Evolutionary conservation across 2,797 vertebrate species (phyloP).

Genomic region (Nasua narica): DNA sequence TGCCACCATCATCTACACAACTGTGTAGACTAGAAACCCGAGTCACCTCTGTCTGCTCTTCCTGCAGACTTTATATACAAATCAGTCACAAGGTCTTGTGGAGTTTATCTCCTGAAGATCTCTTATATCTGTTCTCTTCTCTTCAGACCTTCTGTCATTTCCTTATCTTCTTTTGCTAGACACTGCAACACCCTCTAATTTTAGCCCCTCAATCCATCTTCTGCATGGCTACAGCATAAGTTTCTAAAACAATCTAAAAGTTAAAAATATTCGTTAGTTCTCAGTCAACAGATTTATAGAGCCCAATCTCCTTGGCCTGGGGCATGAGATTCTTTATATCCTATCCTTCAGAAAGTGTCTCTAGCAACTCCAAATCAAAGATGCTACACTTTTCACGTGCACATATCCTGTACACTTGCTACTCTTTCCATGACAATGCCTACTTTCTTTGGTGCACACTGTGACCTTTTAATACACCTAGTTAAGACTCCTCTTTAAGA

Average conservation of each 20-base stretch:
- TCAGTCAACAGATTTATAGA: not conserved
- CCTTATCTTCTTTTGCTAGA: slow-evolving; percentile 4
- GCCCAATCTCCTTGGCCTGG: not conserved
- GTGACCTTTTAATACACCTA: not conserved
- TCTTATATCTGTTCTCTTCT: slow-evolving; percentile 32
- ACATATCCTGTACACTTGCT: not conserved
- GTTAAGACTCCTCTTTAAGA: slow-evolving; percentile 20
- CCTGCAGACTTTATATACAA: not conserved
- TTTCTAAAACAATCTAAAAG: slow-evolving; percentile 56
- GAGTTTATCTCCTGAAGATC: not conserved
- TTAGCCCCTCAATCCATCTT: slow-evolving; percentile 38
- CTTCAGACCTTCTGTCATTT: not conserved
- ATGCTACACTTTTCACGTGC: not conserved
- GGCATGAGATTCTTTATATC: not conserved
- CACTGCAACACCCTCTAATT: slow-evolving; percentile 18
- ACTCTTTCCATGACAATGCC: not conserved
- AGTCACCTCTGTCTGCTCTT: not conserved
- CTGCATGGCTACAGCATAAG: not conserved
- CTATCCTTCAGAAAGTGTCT: not conserved
- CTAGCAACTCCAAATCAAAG: not conserved
- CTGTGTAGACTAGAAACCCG: not conserved
- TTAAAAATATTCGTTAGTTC: slow-evolving; percentile 53
- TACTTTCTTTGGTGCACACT: not conserved
- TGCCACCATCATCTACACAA: not conserved
- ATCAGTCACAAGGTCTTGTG: not conserved